Conservation (phyloP, 2,797 vertebrate genomes). For the Triplophysa bombifrons region DNA sequence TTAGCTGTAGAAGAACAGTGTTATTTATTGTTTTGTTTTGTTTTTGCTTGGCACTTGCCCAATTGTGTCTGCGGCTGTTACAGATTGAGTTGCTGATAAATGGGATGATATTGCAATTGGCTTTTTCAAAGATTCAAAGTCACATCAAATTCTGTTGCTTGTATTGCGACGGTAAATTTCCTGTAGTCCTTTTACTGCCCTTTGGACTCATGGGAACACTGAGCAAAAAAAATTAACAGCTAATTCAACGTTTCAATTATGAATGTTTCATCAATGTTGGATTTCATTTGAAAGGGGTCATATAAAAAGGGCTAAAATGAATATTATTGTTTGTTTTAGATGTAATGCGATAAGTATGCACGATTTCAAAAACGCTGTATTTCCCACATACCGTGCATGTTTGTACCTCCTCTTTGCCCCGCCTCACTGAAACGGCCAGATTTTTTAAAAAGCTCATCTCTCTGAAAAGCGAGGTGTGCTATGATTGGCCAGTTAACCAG, state of each 20-base stretch:
- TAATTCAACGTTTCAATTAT: constrained; percentile 34
- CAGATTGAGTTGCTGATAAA: constrained; percentile 18
- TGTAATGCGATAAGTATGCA: too few relatives aligned
- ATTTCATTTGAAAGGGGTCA: constrained; percentile 1
- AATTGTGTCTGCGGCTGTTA: background rate
- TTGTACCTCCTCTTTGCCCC: too few relatives aligned
- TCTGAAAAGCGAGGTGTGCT: too few relatives aligned
- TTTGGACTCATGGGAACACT: constrained; percentile 14
- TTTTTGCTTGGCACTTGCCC: background rate
- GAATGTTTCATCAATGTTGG: constrained; percentile 5
- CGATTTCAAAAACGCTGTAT: too few relatives aligned
- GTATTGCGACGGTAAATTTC: constrained; percentile 30
- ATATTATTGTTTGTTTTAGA: too few relatives aligned
- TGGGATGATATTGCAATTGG: constrained; percentile 3
- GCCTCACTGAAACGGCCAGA: too few relatives aligned
- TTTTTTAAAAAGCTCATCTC: too few relatives aligned
- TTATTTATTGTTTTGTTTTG: background rate
- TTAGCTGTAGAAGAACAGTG: background rate
- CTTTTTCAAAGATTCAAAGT: constrained; percentile 20
- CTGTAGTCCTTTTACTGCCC: constrained; percentile 12
- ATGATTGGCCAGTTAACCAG: too few relatives aligned
- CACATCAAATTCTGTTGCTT: constrained; percentile 19
- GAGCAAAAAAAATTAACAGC: constrained; percentile 7
- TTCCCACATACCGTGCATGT: too few relatives aligned
- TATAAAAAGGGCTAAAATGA: too few relatives aligned